Percentiles rank a stretch among this genome's conserved stretches.
Evolutionary conservation across 2,797 vertebrate genomes (phyloP).

Genomic region (Silurus lanzhouensis): DNA sequence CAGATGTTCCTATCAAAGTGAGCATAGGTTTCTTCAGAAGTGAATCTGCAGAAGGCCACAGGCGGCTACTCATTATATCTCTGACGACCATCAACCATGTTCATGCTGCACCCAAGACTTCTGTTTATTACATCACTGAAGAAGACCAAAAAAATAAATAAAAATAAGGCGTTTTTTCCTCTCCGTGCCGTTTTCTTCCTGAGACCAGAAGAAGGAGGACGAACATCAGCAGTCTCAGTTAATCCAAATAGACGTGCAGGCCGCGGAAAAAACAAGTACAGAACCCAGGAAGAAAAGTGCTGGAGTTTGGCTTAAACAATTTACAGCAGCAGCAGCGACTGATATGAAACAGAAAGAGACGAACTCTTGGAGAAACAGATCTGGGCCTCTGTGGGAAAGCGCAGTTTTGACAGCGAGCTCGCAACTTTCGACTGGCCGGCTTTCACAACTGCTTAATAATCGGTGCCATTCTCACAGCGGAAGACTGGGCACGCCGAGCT

Average conservation of each 20-base stretch:
- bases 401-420: conserved; percentile 35
- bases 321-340: conserved; percentile 41
- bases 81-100: conserved; percentile 48
- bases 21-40: conserved; percentile 2
- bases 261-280: conserved; percentile 41
- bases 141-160: conserved; percentile 54
- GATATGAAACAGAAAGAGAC: conserved; percentile 51
- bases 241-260: conserved; percentile 57
- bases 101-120: conserved; percentile 36
- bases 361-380: conserved; percentile 39
- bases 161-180: conserved; percentile 45
- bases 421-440: conserved; percentile 27
- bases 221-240: conserved; percentile 52
- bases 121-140: conserved; percentile 58
- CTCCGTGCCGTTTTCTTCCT: conserved; percentile 49
- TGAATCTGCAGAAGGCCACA: conserved; percentile 49
- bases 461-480: conserved; percentile 31
- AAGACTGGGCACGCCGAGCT: conserved; percentile 6
- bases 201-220: conserved; percentile 36
- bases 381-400: conserved; percentile 40
- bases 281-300: conserved; percentile 53
- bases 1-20: neutral
- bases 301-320: conserved; percentile 50
- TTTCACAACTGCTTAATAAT: conserved; percentile 40
- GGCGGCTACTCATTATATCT: conserved; percentile 56